Base-by-base conservation (phyloP, 2,797 vertebrate species). In the Lycodopsis pacificus region DNA sequence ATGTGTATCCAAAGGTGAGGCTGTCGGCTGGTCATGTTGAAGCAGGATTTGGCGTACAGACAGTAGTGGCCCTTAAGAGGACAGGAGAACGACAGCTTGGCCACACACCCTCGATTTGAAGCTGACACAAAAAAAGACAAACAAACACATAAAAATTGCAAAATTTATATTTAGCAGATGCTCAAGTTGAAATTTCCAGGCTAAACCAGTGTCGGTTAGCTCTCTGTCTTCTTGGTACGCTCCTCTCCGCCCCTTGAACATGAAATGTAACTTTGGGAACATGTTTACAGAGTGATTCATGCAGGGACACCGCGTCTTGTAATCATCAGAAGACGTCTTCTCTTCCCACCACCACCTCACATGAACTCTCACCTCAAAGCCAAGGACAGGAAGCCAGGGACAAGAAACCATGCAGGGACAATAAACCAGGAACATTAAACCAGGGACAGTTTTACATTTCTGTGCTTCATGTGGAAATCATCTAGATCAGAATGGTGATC, bases 1-100 rank as follows among this genome's bases (percentile, higher is more conserved):
- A 98, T 93, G 76, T 96, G 97, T 80, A 99, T 97, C 98, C 98
- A 99, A 0, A 97, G 94, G 0, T 95, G 95, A n/a, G 98, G 97
- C 66, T 97, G 96, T 34, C 27, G 92, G 91, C 97, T 98, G 94
- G 92, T 83, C 77, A 99, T 94, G 72, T 87, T 94, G 86, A 99
- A 99, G 9, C 95, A 95, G 91, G 96, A 98, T 86, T 97, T 98
- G 82, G 96, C 93, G 80, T 98, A 99, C 6, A 99, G 93, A 85
- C 98, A 99, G 94, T 99, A 99, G 84, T 96, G 96, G 7, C 96
- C 97, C 93, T 98, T 99, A 82, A 97, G 91, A 62, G 96, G 93
- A 88, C 98, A 99, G 70, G 96, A 97, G 94, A 99, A 99, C 27
- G 93, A 97, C 80, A 99, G 90, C 92, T 96, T 97, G 62, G 97